Base-by-base conservation (phyloP, 2,888 invertebrate species). In the Thecophora atra region DNA sequence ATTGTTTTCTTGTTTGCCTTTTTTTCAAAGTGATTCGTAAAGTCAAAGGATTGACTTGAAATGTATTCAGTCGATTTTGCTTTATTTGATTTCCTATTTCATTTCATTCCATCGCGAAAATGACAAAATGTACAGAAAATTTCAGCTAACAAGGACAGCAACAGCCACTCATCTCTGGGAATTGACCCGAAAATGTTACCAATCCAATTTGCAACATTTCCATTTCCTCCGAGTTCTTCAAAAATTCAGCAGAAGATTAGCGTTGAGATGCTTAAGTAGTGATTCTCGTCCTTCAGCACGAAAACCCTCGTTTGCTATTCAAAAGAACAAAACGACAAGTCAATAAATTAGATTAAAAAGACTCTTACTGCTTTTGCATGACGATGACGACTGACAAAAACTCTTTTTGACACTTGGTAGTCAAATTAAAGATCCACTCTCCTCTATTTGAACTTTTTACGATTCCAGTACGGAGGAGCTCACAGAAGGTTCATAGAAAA, bases 161-260 rank as follows among this genome's bases (percentile, higher is more conserved):
- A 37, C 37, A 37, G 11, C 37, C 11, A 37, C 37, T 11, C 47
- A 47, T 11, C 47, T 17, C 47, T 11, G 13, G 37, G 11, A 11
- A n/a, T 44, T 58, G 58, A 58, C 58, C 58, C 58, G 26, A 58
- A 58, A 58, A 28, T 58, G 26, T 15, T 26, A 11, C 24, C 15
- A 58, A 58, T 58, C 24, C 58, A 58, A 58, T 58, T 58, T 58
- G 8, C 26, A 54, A 54, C 21, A 54, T n/a, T 54, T 54, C 54
- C 2, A 28, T 58, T 58, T 58, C 3, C 37, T 37, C 37, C 13
- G 26, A 58, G 24, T 58, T 28, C 58, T 58, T 28, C 26, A 26
- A 8, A n/a, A 56, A 56, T 26, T 26, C 15, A 56, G 26, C 3
- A 26, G 24, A 15, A 37, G 37, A 37, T 37, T 11, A 37, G 37